phyloP scores from a whole-genome alignment of 2,113 vertebrate species.

The Hippopotamus amphibius region DNA sequence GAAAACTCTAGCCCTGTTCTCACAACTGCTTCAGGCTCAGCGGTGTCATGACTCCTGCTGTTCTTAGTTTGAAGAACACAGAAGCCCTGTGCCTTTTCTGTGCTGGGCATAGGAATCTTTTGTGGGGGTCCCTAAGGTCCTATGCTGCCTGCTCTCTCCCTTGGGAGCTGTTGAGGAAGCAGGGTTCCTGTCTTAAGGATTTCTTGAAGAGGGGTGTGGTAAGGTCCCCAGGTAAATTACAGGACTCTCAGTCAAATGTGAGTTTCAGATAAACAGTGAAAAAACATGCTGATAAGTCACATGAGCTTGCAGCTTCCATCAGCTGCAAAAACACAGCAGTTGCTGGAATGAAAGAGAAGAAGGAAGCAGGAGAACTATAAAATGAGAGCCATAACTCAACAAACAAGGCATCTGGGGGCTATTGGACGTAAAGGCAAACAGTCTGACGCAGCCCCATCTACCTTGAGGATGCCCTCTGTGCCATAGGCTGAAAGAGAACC shows the following conservation, averaged over 20 bases:
- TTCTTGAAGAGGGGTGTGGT: background rate
- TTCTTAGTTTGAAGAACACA: background rate
- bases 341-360: background rate
- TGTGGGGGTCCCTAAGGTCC: too few species aligned
- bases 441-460: accelerated
- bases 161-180: background rate
- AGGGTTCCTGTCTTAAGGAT: background rate
- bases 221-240: too few species aligned
- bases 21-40: too few species aligned
- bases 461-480: accelerated
- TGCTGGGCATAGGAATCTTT: background rate
- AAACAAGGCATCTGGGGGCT: background rate
- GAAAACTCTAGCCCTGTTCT: background rate
- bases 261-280: background rate
- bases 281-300: background rate
- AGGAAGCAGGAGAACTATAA: background rate
- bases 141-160: background rate
- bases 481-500: background rate
- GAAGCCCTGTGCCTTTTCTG: background rate
- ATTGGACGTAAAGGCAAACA: background rate
- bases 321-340: background rate
- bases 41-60: background rate
- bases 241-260: background rate
- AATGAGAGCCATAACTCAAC: background rate
- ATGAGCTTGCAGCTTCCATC: background rate